A percentile compares a stretch with the other conserved stretches of the same genome.
Evolutionary conservation across 2,113 vertebrate genomes (phyloP).

Genomic region (Nansenia antarctica): DNA sequence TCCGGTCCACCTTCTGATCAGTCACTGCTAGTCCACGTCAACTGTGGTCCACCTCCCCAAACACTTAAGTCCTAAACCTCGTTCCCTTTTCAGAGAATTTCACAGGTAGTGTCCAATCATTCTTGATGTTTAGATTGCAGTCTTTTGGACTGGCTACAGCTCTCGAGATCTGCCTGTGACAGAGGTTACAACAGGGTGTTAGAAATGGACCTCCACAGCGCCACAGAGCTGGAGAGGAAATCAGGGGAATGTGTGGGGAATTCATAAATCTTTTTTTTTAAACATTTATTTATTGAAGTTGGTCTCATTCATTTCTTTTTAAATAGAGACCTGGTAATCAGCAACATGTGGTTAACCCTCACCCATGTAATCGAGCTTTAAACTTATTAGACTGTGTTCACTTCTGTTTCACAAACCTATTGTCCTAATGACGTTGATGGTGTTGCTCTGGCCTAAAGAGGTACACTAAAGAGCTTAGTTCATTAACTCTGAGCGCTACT

Average conservation of each 20-base stretch:
- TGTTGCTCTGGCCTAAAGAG: too few relatives aligned
- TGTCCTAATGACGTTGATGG: too few relatives aligned
- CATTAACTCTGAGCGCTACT: too few relatives aligned
- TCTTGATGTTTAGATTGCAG: slow-evolving; percentile 54
- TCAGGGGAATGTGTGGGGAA: too few relatives aligned
- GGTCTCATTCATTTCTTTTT: too few relatives aligned
- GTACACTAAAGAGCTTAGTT: background rate
- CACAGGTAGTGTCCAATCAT: slow-evolving; percentile 48
- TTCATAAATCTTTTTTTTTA: too few relatives aligned
- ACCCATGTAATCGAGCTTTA: background rate
- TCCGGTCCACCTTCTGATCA: slow-evolving; percentile 53
- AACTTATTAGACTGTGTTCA: background rate
- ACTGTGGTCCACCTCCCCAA: slow-evolving; percentile 38
- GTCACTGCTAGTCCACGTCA: slow-evolving; percentile 49
- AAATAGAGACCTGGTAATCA: too few relatives aligned
- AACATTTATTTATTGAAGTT: too few relatives aligned
- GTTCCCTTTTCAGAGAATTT: slow-evolving; percentile 58
- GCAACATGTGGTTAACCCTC: too few relatives aligned
- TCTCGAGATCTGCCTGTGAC: slow-evolving; percentile 4
- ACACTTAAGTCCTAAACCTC: slow-evolving; percentile 42
- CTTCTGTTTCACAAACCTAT: too few relatives aligned
- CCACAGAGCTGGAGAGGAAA: background rate
- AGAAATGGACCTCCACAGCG: slow-evolving; percentile 18
- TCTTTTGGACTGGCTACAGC: slow-evolving; percentile 34
- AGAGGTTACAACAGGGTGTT: slow-evolving; percentile 19